phyloP scores from a whole-genome alignment of 2,113 vertebrate species.

The Tupaia chinensis region DNA sequence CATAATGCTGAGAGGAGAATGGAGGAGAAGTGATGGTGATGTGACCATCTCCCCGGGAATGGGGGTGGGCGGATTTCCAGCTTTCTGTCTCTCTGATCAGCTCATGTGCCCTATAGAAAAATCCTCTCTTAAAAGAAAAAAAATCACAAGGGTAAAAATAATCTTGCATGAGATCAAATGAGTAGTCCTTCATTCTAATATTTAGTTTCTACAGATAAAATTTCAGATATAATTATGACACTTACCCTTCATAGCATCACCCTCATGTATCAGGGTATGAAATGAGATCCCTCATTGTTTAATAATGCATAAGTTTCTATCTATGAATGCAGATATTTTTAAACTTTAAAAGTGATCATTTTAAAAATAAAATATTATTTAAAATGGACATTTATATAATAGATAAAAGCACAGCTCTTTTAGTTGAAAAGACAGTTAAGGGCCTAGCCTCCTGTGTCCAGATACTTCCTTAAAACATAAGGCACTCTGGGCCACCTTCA shows the following conservation, averaged over 20 bases:
- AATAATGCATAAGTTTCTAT: neutral
- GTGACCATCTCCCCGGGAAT: too few species aligned
- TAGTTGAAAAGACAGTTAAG: neutral
- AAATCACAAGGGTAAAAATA: neutral
- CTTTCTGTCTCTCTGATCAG: too few species aligned
- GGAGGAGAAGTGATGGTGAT: too few species aligned
- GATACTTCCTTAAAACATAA: neutral
- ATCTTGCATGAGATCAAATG: neutral
- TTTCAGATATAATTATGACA: neutral
- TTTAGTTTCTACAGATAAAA: constrained; percentile 18
- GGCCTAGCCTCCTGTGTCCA: neutral
- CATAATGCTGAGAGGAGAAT: too few species aligned
- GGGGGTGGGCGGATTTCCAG: too few species aligned
- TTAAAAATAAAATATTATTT: neutral
- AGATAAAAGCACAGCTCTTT: neutral
- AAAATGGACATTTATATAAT: neutral
- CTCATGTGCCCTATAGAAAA: too few species aligned
- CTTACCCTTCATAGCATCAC: neutral
- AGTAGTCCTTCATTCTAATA: neutral
- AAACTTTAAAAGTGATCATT: neutral
- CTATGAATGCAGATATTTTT: neutral
- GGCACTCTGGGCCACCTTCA: neutral
- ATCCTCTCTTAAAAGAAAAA: neutral
- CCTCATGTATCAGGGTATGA: neutral
- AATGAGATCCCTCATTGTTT: neutral